Evolutionary conservation across 2,888 invertebrate species (phyloP).

Genomic region (Oxytorus armatus): DNA sequence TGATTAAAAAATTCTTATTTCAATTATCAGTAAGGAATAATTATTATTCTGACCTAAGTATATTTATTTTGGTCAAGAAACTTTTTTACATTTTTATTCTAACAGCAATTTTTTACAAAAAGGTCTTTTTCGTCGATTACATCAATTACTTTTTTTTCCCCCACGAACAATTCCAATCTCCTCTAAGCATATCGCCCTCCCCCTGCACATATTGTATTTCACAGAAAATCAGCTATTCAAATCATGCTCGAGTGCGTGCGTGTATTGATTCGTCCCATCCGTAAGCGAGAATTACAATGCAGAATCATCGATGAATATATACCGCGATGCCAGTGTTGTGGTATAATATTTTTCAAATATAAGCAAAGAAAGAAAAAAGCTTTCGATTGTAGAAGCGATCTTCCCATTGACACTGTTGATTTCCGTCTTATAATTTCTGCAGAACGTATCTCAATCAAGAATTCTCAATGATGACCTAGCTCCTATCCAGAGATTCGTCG

Average conservation of each 20-base stretch:
- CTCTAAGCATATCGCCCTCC: background rate
- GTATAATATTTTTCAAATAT: background rate
- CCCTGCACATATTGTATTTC: background rate
- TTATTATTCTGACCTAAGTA: no score
- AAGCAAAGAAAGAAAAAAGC: background rate
- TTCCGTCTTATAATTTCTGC: constrained; percentile 45
- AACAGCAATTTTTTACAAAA: background rate
- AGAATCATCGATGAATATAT: constrained; percentile 24
- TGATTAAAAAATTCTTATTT: no score
- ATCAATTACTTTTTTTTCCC: background rate
- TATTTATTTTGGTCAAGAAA: no score
- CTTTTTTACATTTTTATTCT: constrained; percentile 3
- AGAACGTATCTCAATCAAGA: constrained; percentile 48
- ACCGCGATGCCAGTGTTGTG: background rate
- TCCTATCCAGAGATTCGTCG: constrained; percentile 30
- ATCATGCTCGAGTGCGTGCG: constrained; percentile 47
- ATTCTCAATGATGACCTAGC: constrained; percentile 47
- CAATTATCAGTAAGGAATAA: no score
- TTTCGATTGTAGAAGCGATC: background rate
- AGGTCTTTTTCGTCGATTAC: no score
- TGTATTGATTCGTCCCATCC: constrained; percentile 35
- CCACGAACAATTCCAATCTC: background rate
- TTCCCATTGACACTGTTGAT: constrained; percentile 26
- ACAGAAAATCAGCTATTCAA: constrained; percentile 41
- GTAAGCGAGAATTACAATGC: constrained; percentile 24